Conservation (phyloP, 2,888 invertebrate genomes). For the Cerceris rybyensis region DNA sequence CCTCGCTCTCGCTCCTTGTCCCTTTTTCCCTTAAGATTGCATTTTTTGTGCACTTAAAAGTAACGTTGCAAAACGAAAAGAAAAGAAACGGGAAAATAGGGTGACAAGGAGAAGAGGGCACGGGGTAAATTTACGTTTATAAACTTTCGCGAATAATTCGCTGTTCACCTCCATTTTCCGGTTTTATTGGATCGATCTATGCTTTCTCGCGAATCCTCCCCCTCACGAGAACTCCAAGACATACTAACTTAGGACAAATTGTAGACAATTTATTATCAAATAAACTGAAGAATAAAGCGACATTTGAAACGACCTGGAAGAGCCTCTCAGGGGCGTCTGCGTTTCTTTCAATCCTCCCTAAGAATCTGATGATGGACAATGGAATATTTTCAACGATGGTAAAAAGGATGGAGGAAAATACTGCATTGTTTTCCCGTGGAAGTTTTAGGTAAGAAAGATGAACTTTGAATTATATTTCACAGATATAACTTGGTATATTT, state of each 20-base stretch:
- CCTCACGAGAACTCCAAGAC: conserved; percentile 76
- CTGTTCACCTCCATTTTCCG: conserved; percentile 51
- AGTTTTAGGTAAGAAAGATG: too few relatives aligned
- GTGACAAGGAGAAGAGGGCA: too few relatives aligned
- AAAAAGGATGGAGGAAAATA: background rate
- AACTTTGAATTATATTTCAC: too few relatives aligned
- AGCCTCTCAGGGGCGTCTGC: conserved; percentile 27
- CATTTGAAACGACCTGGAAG: conserved; percentile 73
- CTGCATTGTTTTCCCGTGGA: too few relatives aligned
- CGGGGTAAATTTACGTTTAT: conserved; percentile 16
- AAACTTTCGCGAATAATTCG: conserved; percentile 45
- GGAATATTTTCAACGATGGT: background rate
- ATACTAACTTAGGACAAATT: conserved; percentile 81
- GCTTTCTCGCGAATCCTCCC: conserved; percentile 71
- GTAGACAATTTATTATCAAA: conserved; percentile 82
- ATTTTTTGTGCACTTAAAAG: background rate
- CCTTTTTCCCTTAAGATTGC: conserved; percentile 14
- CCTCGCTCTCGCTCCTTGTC: conserved; percentile 53
- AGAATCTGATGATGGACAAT: conserved; percentile 8
- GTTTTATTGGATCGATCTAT: conserved; percentile 49
- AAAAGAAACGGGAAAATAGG: background rate
- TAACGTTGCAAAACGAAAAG: background rate
- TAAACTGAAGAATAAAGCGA: conserved; percentile 79
- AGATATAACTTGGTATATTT: too few relatives aligned
- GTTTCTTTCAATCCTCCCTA: conserved; percentile 27